A percentile compares a stretch with the other conserved stretches of the same genome.
phyloP scores from a whole-genome alignment of 2,888 invertebrate genomes.

The Sialis lutaria region DNA sequence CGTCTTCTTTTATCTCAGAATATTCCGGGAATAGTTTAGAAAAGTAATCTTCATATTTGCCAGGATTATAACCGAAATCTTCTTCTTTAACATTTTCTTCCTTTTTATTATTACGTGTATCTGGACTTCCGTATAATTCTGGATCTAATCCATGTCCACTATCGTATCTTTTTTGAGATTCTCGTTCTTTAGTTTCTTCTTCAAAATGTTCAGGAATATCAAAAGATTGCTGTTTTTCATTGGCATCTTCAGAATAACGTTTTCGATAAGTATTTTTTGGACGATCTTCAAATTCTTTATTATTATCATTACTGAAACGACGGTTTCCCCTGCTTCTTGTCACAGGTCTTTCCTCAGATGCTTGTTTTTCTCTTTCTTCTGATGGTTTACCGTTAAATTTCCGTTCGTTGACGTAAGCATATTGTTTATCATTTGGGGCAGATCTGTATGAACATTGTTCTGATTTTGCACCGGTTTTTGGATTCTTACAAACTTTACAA shows the following conservation, averaged over 20 bases:
- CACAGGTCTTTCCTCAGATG: slow-evolving; percentile 6
- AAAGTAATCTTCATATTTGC: slow-evolving; percentile 26
- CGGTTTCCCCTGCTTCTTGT: slow-evolving; percentile 2
- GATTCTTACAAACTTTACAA: slow-evolving; percentile 57
- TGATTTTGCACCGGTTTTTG: slow-evolving; percentile 55
- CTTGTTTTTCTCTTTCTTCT: slow-evolving; percentile 1
- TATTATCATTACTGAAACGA: background rate
- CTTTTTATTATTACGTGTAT: slow-evolving; percentile 13
- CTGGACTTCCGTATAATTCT: slow-evolving; percentile 11
- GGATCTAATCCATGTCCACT: slow-evolving; percentile 11
- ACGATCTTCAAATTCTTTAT: slow-evolving; percentile 5
- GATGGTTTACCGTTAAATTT: slow-evolving; percentile 30
- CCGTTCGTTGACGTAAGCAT: slow-evolving; percentile 45
- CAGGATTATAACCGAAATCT: slow-evolving; percentile 5
- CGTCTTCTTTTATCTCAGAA: slow-evolving; percentile 17
- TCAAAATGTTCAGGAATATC: slow-evolving; percentile 17
- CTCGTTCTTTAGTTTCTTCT: slow-evolving; percentile 13
- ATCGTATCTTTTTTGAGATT: slow-evolving; percentile 7
- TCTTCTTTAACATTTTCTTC: slow-evolving; percentile 15
- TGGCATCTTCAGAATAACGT: background rate
- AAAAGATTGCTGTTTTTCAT: slow-evolving; percentile 14
- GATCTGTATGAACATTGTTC: slow-evolving; percentile 67
- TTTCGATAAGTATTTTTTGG: slow-evolving; percentile 3
- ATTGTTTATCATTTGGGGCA: slow-evolving; percentile 51
- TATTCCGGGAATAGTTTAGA: slow-evolving; percentile 26